phyloP scores from a whole-genome alignment of 2,797 vertebrate genomes.

The Setipinna tenuifilis region DNA sequence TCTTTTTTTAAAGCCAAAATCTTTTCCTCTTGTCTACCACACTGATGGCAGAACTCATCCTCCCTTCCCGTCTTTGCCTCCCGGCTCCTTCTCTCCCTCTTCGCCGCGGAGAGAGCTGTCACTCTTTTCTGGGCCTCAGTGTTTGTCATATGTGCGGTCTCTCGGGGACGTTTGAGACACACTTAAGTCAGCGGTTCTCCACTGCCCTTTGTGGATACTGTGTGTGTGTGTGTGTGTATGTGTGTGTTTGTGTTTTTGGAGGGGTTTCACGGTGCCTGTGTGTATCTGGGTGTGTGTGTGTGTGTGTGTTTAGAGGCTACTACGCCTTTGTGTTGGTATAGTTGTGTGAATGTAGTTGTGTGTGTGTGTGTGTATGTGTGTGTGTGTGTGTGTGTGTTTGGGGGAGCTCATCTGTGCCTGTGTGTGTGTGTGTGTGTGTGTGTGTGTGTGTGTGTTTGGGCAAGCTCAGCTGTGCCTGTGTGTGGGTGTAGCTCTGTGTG shows the following conservation, averaged over 20 bases:
- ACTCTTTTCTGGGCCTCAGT: not conserved
- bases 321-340: not conserved
- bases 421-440: not conserved
- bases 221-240: not conserved
- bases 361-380: not conserved
- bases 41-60: not conserved
- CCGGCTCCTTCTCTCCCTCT: not conserved
- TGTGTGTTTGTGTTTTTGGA: not conserved
- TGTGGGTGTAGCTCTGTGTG: slow-evolving; percentile 1
- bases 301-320: not conserved
- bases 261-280: too few relatives aligned
- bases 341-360: not conserved
- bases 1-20: not conserved
- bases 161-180: not conserved
- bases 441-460: slow-evolving; percentile 21
- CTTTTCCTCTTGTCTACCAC: not conserved
- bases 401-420: not conserved
- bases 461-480: not conserved
- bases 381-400: not conserved
- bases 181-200: not conserved
- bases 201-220: not conserved
- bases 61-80: not conserved
- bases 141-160: slow-evolving; percentile 16
- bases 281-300: too few relatives aligned
- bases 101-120: slow-evolving; percentile 4